Evolutionary conservation across 1,140 invertebrate genomes (phyloP).

Genomic region (Druon quercuslanigerum): DNA sequence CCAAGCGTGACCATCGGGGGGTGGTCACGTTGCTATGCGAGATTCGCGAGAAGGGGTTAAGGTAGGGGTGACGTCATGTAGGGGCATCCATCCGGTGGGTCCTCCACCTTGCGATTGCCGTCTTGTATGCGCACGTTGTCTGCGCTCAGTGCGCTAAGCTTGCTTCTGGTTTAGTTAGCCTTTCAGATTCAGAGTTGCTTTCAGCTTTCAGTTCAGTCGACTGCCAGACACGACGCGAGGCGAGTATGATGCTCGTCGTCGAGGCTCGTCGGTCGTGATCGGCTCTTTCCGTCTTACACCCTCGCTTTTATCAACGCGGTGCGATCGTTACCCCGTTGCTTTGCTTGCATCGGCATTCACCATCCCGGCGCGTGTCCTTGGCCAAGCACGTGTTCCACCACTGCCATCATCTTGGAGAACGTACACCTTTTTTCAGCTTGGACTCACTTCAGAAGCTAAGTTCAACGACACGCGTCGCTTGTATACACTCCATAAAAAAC

Average conservation of each 20-base stretch:
- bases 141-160: background rate
- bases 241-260: constrained; percentile 39
- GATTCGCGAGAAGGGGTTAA: background rate
- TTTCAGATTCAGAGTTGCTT: too few species aligned
- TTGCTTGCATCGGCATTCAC: background rate
- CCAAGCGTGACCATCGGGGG: background rate
- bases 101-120: constrained; percentile 30
- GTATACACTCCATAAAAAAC: background rate
- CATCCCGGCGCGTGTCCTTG: background rate
- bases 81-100: constrained; percentile 43
- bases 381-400: constrained; percentile 7
- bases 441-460: background rate
- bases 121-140: constrained; percentile 27
- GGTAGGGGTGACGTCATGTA: constrained; percentile 40
- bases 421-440: background rate
- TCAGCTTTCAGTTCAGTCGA: constrained; percentile 47
- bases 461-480: constrained; percentile 15
- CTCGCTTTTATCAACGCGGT: constrained; percentile 24
- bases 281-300: constrained; percentile 39
- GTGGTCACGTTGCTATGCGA: background rate
- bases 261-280: constrained; percentile 44
- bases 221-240: constrained; percentile 47
- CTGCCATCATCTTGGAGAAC: constrained; percentile 10
- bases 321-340: constrained; percentile 39
- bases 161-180: constrained; percentile 44